Base-by-base conservation (phyloP, 2,888 invertebrate genomes). In the Pherbina coryleti region DNA sequence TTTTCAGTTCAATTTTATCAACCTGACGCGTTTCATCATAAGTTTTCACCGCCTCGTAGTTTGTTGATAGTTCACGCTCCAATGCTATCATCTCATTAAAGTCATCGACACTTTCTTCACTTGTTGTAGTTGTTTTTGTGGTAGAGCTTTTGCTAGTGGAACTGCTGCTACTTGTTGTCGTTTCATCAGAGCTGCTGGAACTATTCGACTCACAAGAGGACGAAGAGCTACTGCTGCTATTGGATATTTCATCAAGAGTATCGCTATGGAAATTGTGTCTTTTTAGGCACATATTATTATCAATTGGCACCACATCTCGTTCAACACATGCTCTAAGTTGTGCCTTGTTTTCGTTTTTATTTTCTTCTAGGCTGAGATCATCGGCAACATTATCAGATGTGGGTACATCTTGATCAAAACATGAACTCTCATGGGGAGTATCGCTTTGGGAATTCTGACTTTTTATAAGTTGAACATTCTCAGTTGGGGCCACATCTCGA, bases 81-180 rank as follows among this genome's bases (percentile, higher is more conserved):
- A 88, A 78, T 4, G 88, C 88, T 3, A 84, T 84, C 78, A 88
- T 53, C 72, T 87, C 87, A 78, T 87, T 85, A 34, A 86, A 84
- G 57, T 86, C 87, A 55, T 55, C 44, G 14, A 7, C 25, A 8
- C 85, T 86, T 31, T 82, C 84, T 19, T 81, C 80, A n/a, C 66
- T 74, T 25, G 77, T 8, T 7, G 53, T 57, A 4, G 9, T 60
- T 3, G 19, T 31, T 4, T 3, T 71, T 31, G 34, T 9, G n/a
- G 28, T 71, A 22, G 25, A 19, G 19, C 14, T 25, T 62, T 2
- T 22, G 77, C 77, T 69, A 76, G 78, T n/a, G 78, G 51, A 34
- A 75, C 77, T 79, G 78, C 79, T 8, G 78, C 79, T 8, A 79
- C 75, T 77, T 79, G 78, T 53, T 75, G 73, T 0, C 79, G 79